These are phyloP conservation scores for Gonocerus acuteangulatus DNA, from an alignment of 2,888 invertebrate species.

Conservation along the genomic window DNA sequence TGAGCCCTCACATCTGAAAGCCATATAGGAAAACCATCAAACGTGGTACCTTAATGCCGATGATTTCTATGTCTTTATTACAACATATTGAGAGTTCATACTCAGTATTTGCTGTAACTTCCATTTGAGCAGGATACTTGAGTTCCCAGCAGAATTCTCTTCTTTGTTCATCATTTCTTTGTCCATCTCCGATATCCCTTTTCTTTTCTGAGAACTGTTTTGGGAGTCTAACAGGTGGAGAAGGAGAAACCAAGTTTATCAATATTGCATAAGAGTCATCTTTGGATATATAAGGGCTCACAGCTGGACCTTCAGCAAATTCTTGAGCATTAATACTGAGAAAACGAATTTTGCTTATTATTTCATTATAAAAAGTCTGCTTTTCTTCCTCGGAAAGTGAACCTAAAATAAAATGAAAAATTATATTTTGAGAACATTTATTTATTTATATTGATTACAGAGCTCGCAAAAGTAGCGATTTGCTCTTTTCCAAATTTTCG, in stretches of 20 bases:
- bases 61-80: conserved; percentile 26
- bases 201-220: conserved; percentile 54
- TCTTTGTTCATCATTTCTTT: neutral
- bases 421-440: neutral
- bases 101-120: conserved; percentile 24
- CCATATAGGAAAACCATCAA: no score
- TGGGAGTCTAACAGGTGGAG: conserved; percentile 60
- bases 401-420: conserved; percentile 14
- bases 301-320: conserved; percentile 74
- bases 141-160: neutral
- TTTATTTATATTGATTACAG: no score
- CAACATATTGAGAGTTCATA: conserved; percentile 21
- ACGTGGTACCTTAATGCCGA: conserved; percentile 25
- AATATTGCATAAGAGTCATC: conserved; percentile 72
- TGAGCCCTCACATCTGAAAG: no score
- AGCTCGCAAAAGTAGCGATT: no score
- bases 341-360: conserved; percentile 66
- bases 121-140: conserved; percentile 12
- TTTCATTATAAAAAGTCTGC: conserved; percentile 15
- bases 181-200: conserved; percentile 11
- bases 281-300: conserved; percentile 61
- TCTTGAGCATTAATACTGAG: conserved; percentile 70
- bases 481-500: no score
- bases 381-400: conserved; percentile 6
- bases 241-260: conserved; percentile 69